These are phyloP conservation scores for Pachypeltis micranthus DNA, from an alignment of 1,140 invertebrate genomes.

Conservation along the genomic window DNA sequence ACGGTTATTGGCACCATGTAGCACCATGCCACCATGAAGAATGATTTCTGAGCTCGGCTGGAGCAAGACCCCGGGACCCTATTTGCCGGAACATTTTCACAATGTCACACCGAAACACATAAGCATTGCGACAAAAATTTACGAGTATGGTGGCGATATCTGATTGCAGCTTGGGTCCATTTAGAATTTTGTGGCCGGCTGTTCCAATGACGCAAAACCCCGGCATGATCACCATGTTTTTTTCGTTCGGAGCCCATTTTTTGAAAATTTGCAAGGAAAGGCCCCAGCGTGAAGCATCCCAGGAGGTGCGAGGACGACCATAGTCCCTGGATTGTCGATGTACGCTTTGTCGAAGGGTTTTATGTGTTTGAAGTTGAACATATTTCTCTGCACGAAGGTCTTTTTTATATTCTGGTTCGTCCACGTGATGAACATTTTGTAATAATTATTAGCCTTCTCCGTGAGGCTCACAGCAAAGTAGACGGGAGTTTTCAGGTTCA, in stretches of 20 bases:
- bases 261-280: constrained; percentile 96
- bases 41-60: too few species aligned
- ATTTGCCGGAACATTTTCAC: too few species aligned
- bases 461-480: constrained; percentile 97
- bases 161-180: constrained; percentile 87
- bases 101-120: too few species aligned
- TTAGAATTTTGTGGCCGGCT: constrained; percentile 93
- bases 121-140: too few species aligned
- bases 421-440: constrained; percentile 99
- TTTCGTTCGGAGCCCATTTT: constrained; percentile 96
- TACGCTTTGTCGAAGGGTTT: constrained; percentile 93
- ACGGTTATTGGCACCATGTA: too few species aligned
- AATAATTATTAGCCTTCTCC: constrained; percentile 98
- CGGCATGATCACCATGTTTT: constrained; percentile 99
- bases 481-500: constrained; percentile 95
- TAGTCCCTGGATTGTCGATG: constrained; percentile 95
- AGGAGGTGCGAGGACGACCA: constrained; percentile 99
- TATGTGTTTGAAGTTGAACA: constrained; percentile 99
- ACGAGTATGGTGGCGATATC: too few species aligned
- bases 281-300: constrained; percentile 99
- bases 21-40: too few species aligned
- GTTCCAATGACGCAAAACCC: constrained; percentile 98
- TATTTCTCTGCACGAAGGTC: constrained; percentile 98
- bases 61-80: too few species aligned
- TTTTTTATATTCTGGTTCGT: constrained; percentile 99